Evolutionary conservation across 2,797 vertebrate species (phyloP).

Genomic region (Taenioides sp.): DNA sequence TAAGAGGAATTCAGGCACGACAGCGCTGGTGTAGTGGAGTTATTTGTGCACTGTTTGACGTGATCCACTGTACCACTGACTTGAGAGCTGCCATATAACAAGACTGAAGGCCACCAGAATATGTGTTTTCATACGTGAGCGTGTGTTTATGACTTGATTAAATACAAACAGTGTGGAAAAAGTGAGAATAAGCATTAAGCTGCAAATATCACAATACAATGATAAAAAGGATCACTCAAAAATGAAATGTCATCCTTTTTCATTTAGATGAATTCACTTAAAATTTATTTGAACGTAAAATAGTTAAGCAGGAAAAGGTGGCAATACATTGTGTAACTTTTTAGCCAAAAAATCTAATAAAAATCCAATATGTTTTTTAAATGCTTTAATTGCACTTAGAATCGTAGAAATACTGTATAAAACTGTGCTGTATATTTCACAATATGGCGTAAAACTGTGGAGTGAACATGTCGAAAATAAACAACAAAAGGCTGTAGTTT

Average conservation of each 20-base stretch:
- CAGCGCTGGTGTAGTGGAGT: constrained; percentile 4
- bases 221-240: neutral
- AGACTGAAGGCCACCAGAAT: constrained; percentile 1
- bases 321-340: too few species aligned
- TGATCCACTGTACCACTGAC: constrained; percentile 6
- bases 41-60: constrained; percentile 4
- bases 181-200: neutral
- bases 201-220: neutral
- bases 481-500: neutral
- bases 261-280: neutral
- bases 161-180: neutral
- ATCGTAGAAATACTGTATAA: too few species aligned
- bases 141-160: neutral
- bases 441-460: too few species aligned
- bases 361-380: too few species aligned
- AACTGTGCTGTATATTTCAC: too few species aligned
- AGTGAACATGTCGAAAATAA: neutral
- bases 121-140: neutral
- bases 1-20: constrained; percentile 26
- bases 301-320: neutral
- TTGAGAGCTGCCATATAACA: neutral
- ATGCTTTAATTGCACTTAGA: too few species aligned
- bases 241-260: neutral
- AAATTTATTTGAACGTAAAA: neutral
- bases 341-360: too few species aligned